Conservation (phyloP, 2,797 vertebrate genomes). For the Remorina albescens region DNA sequence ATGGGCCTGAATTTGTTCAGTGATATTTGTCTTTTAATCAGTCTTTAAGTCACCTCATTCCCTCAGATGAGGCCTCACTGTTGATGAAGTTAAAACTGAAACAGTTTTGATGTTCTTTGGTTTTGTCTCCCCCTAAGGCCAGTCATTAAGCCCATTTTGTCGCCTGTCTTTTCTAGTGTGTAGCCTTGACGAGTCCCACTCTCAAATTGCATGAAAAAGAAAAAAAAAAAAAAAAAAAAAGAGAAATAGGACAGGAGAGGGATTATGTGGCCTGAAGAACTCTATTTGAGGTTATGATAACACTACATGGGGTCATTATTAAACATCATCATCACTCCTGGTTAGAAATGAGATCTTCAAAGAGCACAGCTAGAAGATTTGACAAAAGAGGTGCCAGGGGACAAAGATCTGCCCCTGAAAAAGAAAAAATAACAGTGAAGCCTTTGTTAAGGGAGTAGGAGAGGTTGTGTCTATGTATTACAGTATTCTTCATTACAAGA, state of each 20-base stretch:
- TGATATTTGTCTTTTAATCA: conserved; percentile 49
- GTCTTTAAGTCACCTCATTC: conserved; percentile 36
- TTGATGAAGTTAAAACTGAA: conserved; percentile 61
- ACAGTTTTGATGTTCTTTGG: conserved; percentile 52
- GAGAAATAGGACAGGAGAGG: conserved; percentile 58
- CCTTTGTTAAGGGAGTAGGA: conserved; percentile 1
- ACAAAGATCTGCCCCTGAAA: conserved; percentile 48
- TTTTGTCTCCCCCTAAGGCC: conserved; percentile 55
- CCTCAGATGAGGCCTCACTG: conserved; percentile 38
- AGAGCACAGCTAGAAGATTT: conserved; percentile 35
- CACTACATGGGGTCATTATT: conserved; percentile 63
- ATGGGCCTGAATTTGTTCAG: conserved; percentile 22
- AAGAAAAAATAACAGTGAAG: conserved; percentile 44
- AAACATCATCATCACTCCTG: conserved; percentile 70
- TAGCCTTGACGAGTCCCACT: conserved; percentile 38
- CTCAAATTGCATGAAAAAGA: conserved; percentile 58
- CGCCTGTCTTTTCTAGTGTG: conserved; percentile 64
- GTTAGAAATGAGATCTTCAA: conserved; percentile 68
- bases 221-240: conserved; percentile 59
- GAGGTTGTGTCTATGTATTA: conserved; percentile 9
- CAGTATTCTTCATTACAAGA: conserved; percentile 10
- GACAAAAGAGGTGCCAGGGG: conserved; percentile 54
- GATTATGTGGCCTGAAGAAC: conserved; percentile 65
- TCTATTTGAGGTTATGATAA: conserved; percentile 62
- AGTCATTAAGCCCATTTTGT: conserved; percentile 80